A percentile compares a stretch with the other conserved stretches of the same genome.
These are phyloP conservation scores for Melanotaenia pygmaea DNA, from an alignment of 2,797 vertebrate genomes.

Conservation along the genomic window DNA sequence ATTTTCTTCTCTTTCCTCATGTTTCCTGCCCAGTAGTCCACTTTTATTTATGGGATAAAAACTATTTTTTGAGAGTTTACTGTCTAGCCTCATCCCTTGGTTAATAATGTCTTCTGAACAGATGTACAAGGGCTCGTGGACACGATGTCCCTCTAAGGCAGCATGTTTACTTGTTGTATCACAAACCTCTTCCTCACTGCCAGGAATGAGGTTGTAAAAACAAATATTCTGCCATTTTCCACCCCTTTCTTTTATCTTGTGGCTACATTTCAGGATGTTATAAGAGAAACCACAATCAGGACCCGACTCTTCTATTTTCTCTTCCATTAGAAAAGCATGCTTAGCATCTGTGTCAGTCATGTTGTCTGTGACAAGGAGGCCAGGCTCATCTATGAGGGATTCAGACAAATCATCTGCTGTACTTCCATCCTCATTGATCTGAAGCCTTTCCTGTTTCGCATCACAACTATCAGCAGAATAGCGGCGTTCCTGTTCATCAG, in stretches of 20 bases:
- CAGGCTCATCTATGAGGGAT: conserved; percentile 52
- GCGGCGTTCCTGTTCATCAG: conserved; percentile 52
- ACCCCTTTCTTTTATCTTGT: conserved; percentile 45
- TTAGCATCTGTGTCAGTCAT: conserved; percentile 17
- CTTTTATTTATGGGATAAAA: conserved; percentile 19
- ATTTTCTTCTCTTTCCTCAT: conserved; percentile 40
- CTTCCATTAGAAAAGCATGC: conserved; percentile 27
- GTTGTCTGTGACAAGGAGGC: conserved; percentile 27
- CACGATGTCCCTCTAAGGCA: conserved; percentile 18
- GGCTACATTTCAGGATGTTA: conserved; percentile 37
- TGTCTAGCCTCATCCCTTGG: conserved; percentile 33
- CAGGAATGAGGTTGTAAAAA: conserved; percentile 33
- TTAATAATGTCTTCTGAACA: conserved; percentile 68
- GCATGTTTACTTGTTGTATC: conserved; percentile 19
- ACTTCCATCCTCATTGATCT: conserved; percentile 42
- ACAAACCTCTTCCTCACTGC: conserved; percentile 39
- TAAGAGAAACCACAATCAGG: conserved; percentile 50
- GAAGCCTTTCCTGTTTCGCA: conserved; percentile 19
- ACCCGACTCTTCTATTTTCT: conserved; percentile 45
- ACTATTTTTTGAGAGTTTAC: conserved; percentile 8
- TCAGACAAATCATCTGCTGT: conserved; percentile 57
- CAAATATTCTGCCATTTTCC: conserved; percentile 36
- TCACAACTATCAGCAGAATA: conserved; percentile 26
- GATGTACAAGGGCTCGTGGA: conserved; percentile 64
- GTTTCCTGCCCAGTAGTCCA: conserved; percentile 29